Evolutionary conservation across 2,113 vertebrate genomes (phyloP).

Genomic region (Haemorhous mexicanus): DNA sequence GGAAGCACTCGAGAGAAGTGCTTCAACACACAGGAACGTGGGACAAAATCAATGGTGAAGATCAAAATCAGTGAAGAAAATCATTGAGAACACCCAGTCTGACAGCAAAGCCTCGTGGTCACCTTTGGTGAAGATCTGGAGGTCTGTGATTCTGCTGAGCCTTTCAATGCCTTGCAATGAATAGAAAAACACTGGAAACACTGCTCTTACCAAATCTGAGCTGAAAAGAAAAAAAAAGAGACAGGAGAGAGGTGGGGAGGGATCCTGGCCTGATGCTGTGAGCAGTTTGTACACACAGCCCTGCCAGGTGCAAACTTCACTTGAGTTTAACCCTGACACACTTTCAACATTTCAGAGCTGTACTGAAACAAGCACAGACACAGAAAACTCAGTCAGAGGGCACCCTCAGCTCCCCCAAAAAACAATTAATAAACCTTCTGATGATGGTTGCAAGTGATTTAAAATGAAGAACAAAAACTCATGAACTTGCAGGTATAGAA

Average conservation of each 20-base stretch:
- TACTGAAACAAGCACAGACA: not conserved
- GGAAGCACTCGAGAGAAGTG: not conserved
- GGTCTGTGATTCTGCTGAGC: not conserved
- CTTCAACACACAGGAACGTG: not conserved
- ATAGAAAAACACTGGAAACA: not conserved
- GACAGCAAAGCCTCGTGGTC: fast-evolving
- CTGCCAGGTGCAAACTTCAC: not conserved
- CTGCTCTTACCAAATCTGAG: not conserved
- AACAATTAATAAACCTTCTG: not conserved
- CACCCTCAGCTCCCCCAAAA: not conserved
- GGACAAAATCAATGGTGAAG: not conserved
- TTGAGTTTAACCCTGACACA: not conserved
- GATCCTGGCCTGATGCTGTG: not conserved
- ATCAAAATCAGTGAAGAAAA: not conserved
- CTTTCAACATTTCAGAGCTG: not conserved
- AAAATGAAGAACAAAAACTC: not conserved
- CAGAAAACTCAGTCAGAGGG: not conserved
- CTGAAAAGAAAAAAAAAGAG: not conserved
- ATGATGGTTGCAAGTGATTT: not conserved
- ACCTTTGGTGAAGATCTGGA: not conserved
- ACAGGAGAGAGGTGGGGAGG: not conserved
- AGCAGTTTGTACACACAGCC: not conserved
- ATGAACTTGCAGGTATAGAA: not conserved
- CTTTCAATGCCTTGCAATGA: not conserved
- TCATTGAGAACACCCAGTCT: not conserved